Conservation (phyloP, 2,888 invertebrate species). For the Scelioninae gen. 2 region DNA sequence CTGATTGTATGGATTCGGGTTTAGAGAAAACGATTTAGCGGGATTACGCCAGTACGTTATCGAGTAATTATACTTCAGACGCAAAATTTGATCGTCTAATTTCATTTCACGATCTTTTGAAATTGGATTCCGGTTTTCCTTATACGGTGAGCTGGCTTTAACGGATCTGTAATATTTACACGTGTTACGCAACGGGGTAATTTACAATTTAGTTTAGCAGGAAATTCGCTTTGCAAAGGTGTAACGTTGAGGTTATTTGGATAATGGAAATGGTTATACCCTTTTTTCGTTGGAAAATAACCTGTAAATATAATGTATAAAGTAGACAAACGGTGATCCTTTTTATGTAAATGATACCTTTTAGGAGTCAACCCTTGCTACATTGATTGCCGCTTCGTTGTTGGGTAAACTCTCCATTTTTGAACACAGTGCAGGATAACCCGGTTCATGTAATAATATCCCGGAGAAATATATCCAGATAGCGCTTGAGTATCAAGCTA, state of each 20-base stretch:
- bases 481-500: constrained; percentile 3
- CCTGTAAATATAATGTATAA: too few relatives aligned
- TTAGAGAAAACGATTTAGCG: constrained; percentile 35
- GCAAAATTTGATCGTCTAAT: constrained; percentile 23
- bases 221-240: too few relatives aligned
- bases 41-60: constrained; percentile 32
- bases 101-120: constrained; percentile 6
- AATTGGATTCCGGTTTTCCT: constrained; percentile 14
- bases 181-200: not conserved
- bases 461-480: not conserved
- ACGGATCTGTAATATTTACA: too few relatives aligned
- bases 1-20: constrained; percentile 44
- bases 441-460: not conserved
- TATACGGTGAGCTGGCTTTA: too few relatives aligned
- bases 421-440: not conserved
- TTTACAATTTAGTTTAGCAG: too few relatives aligned
- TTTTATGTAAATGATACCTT: constrained; percentile 25
- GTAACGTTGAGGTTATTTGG: too few relatives aligned
- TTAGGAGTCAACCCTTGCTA: constrained; percentile 7
- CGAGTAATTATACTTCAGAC: constrained; percentile 28
- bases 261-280: too few relatives aligned
- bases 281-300: too few relatives aligned
- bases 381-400: constrained; percentile 5
- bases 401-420: constrained; percentile 7
- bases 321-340: not conserved